phyloP scores from a whole-genome alignment of 2,113 vertebrate species.

The Phaethon lepturus region DNA sequence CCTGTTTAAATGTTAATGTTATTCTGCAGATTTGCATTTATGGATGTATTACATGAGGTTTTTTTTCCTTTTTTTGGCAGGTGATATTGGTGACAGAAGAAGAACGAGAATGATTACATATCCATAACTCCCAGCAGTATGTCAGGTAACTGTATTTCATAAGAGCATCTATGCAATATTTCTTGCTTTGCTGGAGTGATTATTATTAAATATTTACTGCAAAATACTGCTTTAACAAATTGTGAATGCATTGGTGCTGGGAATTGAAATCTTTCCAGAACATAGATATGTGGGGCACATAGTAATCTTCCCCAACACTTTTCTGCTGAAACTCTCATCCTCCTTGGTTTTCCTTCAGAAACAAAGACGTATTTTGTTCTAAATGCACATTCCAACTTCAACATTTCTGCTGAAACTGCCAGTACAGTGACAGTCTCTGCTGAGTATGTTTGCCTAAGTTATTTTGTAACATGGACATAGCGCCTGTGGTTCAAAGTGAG shows the following conservation, averaged over 20 bases:
- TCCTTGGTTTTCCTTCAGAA: neutral
- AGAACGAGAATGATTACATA: conserved; percentile 77
- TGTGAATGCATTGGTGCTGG: neutral
- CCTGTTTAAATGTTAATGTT: neutral
- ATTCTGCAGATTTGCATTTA: neutral
- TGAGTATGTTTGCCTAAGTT: neutral
- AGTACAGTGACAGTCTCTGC: neutral
- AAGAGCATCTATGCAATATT: neutral
- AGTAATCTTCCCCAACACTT: neutral
- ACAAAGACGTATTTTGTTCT: neutral
- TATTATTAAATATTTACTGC: neutral
- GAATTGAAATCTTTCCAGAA: neutral
- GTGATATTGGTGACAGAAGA: conserved; percentile 62
- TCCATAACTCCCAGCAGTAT: conserved; percentile 83
- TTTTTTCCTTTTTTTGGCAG: conserved; percentile 55
- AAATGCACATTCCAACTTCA: neutral
- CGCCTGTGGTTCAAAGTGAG: neutral
- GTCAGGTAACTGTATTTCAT: conserved; percentile 74
- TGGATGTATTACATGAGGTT: neutral
- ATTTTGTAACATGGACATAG: neutral
- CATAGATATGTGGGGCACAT: neutral
- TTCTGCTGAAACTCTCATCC: neutral
- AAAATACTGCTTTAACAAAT: neutral
- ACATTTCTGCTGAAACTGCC: neutral
- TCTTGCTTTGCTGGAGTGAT: neutral